Base-by-base conservation (phyloP, 2,797 vertebrate genomes). In the Pangasius macronema region DNA sequence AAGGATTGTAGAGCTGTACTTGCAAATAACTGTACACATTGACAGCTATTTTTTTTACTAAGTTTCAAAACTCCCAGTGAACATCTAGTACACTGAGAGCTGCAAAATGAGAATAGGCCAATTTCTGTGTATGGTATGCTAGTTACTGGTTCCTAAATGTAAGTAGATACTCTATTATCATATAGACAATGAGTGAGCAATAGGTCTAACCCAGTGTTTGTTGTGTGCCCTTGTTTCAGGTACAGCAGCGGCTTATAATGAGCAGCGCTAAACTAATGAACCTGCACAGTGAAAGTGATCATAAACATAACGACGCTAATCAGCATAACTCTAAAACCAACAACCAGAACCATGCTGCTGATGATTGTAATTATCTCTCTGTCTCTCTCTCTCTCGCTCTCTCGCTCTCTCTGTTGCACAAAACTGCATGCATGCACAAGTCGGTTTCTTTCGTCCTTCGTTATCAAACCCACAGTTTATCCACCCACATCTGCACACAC, bases 401-500 rank as follows among this genome's bases (percentile, higher is more conserved):
- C 81, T 77, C 85, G 18, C 5, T 82, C 68, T 8, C 55, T 1
- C 14, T 59, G 49, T 67, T 59, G 68, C 18, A 1, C 93, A 89
- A 90, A 89, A 89, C 89, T 51, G 14, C 49, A 49, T 49, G 22
- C 27, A 82, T 82, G 49, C 59, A 65, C 33, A 81, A 61, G 79
- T 81, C 36, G 0, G 11, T 42, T 61, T 39, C 57, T 81, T 42
- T 46, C 49, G 22, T 84, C 16, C n/a, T 30, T 85, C 27, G n/a
- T 65, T 82, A 30, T 49, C 39, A 67, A 84, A 59, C 39, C 61
- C 33, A 49, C 89, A 82, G 86, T 91, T 91, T 92, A 89, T 89
- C 91, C 90, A 88, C 88, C 83, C 89, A 90, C 89, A 89, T 87
- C 89, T 85, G 24, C 88, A 80, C 88, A 89, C 90, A 1, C 5